A percentile compares a stretch with the other conserved stretches of the same genome.
These are phyloP conservation scores for Semotilus atromaculatus DNA, from an alignment of 2,797 vertebrate genomes.

Conservation along the genomic window DNA sequence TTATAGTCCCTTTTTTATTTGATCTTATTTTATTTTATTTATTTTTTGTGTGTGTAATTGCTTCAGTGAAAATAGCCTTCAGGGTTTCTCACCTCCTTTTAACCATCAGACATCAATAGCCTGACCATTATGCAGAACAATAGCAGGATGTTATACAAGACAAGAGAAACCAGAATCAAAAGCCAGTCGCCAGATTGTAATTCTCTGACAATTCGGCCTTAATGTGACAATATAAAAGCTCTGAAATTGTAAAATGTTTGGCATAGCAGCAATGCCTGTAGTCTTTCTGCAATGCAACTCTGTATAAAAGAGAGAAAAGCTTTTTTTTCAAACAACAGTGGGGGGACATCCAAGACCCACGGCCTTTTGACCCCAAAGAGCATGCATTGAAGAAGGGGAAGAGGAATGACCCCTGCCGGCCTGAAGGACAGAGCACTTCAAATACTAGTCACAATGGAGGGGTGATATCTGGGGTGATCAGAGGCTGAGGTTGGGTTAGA, in stretches of 20 bases:
- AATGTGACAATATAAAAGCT: neutral
- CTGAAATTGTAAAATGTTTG: constrained; percentile 33
- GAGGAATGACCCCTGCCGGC: constrained; percentile 64
- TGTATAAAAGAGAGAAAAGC: constrained; percentile 38
- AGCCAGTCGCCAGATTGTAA: constrained; percentile 35
- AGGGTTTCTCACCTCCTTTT: constrained; percentile 67
- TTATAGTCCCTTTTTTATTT: constrained; percentile 42
- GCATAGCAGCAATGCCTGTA: constrained; percentile 6
- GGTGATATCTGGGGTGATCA: constrained; percentile 64
- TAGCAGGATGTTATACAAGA: constrained; percentile 70
- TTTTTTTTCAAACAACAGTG: constrained; percentile 62
- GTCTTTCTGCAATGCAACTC: neutral
- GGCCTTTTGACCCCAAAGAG: constrained; percentile 70
- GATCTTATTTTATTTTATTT: neutral
- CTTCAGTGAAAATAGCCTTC: constrained; percentile 70
- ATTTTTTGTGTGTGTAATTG: neutral
- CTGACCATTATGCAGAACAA: constrained; percentile 64
- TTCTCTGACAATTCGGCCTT: constrained; percentile 1
- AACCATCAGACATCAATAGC: constrained; percentile 67
- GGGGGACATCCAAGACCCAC: constrained; percentile 58
- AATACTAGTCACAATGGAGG: constrained; percentile 66
- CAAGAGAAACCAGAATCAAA: constrained; percentile 62
- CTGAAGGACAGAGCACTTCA: constrained; percentile 67
- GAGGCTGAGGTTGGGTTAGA: constrained; percentile 57
- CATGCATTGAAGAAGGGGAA: constrained; percentile 60